Conservation (phyloP, 2,113 vertebrate species). For the Semnornis frantzii region DNA sequence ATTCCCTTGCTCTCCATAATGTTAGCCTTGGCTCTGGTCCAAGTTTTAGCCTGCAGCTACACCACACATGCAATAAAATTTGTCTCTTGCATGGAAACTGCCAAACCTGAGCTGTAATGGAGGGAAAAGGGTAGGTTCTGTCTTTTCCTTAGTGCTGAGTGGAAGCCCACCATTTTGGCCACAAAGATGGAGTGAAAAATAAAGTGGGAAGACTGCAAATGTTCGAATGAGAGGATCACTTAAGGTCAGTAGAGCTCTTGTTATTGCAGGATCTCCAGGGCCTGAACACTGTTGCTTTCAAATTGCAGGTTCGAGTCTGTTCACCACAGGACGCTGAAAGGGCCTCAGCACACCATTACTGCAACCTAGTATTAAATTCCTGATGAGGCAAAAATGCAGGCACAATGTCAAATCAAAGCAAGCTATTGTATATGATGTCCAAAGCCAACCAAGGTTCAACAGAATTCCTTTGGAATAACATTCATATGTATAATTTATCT, state of each 20-base stretch:
- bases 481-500: neutral
- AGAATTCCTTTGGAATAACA: neutral
- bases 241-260: neutral
- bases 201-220: neutral
- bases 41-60: neutral
- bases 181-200: neutral
- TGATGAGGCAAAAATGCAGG: neutral
- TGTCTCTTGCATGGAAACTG: neutral
- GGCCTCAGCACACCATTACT: neutral
- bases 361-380: neutral
- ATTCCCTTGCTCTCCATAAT: neutral
- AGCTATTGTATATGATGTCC: neutral
- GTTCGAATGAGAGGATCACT: neutral
- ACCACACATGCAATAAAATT: neutral
- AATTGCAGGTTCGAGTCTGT: neutral
- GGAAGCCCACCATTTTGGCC: neutral
- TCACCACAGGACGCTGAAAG: constrained; percentile 7
- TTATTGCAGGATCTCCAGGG: neutral
- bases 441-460: neutral
- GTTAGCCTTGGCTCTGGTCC: constrained; percentile 2
- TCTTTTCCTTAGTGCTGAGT: neutral
- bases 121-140: neutral
- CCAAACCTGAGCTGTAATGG: neutral
- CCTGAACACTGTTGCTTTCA: neutral
- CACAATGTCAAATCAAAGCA: neutral